These are phyloP conservation scores for Spinus olivaceus DNA, from an alignment of 2,797 vertebrate genomes.

Conservation along the genomic window DNA sequence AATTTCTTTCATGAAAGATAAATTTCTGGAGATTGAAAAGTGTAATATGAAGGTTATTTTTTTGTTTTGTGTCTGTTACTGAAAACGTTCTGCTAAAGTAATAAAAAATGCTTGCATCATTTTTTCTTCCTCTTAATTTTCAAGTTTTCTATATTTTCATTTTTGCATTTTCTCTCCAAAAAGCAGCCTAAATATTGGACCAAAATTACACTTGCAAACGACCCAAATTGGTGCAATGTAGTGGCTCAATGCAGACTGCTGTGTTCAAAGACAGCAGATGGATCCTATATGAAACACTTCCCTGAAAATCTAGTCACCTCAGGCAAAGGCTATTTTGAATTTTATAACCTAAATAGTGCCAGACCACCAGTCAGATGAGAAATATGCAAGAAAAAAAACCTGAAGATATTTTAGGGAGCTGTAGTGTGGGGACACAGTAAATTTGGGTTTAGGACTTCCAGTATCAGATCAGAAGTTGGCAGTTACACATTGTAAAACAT, in stretches of 20 bases:
- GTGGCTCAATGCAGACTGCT: neutral
- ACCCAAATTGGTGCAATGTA: fast-evolving
- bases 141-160: neutral
- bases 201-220: neutral
- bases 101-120: neutral
- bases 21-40: neutral
- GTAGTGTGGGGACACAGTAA: neutral
- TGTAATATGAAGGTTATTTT: neutral
- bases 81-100: neutral
- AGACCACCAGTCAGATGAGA: neutral
- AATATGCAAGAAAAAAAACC: neutral
- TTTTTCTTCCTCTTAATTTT: neutral
- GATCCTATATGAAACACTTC: neutral
- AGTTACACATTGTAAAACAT: neutral
- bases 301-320: neutral
- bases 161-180: neutral
- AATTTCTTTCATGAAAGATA: neutral
- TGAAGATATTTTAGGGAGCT: neutral
- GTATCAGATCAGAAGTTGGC: neutral
- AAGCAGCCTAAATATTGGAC: neutral
- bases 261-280: neutral
- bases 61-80: neutral
- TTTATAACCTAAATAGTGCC: neutral
- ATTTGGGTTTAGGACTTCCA: neutral
- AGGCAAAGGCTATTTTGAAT: neutral